Evolutionary conservation across 1,140 invertebrate species (phyloP).

Genomic region (Brevipalpus yothersi): DNA sequence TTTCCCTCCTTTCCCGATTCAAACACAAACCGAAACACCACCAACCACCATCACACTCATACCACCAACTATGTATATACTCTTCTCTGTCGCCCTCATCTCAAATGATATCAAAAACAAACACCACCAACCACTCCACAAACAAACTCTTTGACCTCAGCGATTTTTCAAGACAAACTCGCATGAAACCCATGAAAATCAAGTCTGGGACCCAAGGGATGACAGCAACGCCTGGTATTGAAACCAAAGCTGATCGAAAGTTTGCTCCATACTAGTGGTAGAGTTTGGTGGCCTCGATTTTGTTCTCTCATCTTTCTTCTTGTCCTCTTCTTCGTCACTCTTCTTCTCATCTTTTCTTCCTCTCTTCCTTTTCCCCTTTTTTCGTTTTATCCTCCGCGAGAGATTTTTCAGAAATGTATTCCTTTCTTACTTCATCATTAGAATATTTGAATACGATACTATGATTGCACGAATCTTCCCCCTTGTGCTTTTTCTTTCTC

Average conservation of each 20-base stretch:
- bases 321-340: not conserved
- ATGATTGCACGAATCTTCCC: no score
- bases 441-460: no score
- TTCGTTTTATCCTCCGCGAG: not conserved
- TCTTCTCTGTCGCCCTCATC: no score
- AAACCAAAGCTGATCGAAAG: conserved; percentile 1
- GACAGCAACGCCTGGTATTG: not conserved
- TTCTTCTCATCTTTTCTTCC: not conserved
- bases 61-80: no score
- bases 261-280: not conserved
- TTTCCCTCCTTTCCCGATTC: no score
- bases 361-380: not conserved
- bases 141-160: conserved; percentile 6
- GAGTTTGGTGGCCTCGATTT: not conserved
- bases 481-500: no score
- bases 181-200: not conserved
- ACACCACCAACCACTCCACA: not conserved
- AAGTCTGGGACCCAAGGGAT: not conserved
- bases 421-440: no score
- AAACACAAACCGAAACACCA: no score
- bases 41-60: no score
- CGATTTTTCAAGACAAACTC: conserved; percentile 3
- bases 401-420: no score
- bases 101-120: no score
- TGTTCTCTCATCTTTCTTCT: not conserved